These are phyloP conservation scores for Dinoponera quadriceps DNA, from an alignment of 1,140 invertebrate genomes.

Conservation along the genomic window DNA sequence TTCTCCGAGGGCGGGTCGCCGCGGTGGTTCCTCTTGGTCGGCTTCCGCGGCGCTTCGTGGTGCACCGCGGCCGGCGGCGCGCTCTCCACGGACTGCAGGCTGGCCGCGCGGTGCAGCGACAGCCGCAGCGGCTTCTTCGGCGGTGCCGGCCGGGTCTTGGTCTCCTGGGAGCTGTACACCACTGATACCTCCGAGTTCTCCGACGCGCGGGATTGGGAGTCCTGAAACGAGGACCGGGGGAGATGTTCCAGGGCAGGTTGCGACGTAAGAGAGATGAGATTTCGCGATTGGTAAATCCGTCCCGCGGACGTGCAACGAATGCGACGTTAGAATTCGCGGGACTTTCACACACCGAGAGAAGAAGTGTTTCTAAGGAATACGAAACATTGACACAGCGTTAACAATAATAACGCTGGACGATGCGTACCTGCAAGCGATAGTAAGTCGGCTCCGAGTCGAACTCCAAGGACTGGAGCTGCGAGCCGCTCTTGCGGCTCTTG, in stretches of 20 bases:
- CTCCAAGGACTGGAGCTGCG: conserved; percentile 77
- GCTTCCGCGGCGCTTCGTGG: conserved; percentile 81
- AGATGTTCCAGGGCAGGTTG: background rate
- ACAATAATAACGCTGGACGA: too few relatives aligned
- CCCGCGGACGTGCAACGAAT: too few relatives aligned
- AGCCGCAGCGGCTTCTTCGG: conserved; percentile 93
- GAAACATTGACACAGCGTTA: too few relatives aligned
- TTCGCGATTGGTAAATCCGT: too few relatives aligned
- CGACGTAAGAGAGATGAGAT: background rate
- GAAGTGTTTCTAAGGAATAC: too few relatives aligned
- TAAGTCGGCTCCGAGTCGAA: conserved; percentile 84
- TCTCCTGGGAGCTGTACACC: conserved; percentile 74
- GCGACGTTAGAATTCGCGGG: too few relatives aligned
- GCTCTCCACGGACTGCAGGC: conserved; percentile 91
- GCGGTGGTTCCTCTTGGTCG: conserved; percentile 86
- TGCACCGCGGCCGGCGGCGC: conserved; percentile 75
- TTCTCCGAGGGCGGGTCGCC: conserved; percentile 84
- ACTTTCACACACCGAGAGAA: too few relatives aligned
- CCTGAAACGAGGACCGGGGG: conserved; percentile 67
- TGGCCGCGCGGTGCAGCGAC: conserved; percentile 92
- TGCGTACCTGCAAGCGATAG: conserved; percentile 79
- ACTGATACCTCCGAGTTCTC: conserved; percentile 76
- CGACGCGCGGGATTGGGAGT: conserved; percentile 76
- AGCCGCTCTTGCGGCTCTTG: conserved; percentile 74
- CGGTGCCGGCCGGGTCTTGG: conserved; percentile 89